Conservation (phyloP, 2,113 vertebrate species). For the Ptilorrhoa leucosticta region DNA sequence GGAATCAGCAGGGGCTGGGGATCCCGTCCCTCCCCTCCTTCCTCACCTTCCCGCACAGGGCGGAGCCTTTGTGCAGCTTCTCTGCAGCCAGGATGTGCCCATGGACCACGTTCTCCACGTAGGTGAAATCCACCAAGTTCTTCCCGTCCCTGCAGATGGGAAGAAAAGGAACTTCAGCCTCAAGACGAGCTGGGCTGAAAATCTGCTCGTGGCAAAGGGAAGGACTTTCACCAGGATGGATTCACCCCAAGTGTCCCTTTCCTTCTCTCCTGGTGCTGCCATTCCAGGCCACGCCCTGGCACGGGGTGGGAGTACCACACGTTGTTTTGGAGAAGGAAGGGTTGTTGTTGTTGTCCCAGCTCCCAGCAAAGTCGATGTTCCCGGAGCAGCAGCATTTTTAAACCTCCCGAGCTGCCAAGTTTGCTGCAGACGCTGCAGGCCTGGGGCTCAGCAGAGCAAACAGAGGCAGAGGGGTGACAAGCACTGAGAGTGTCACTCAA, state of each 20-base stretch:
- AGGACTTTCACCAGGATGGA: not conserved
- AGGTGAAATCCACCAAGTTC: conserved; percentile 96
- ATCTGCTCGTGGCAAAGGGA: not conserved
- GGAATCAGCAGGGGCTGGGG: too few species aligned
- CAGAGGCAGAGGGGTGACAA: not conserved
- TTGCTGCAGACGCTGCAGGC: not conserved
- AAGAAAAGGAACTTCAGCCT: not conserved
- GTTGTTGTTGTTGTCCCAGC: not conserved
- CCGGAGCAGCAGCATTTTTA: not conserved
- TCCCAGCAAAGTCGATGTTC: not conserved
- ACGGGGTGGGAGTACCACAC: fast-evolving
- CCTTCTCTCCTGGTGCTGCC: not conserved
- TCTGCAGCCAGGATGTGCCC: conserved; percentile 95
- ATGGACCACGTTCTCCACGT: conserved; percentile 95
- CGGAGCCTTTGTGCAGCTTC: conserved; percentile 73
- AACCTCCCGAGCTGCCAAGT: not conserved
- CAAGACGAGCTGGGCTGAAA: not conserved
- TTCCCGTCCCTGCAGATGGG: conserved; percentile 86
- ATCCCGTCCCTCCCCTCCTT: not conserved
- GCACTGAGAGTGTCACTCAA: not conserved
- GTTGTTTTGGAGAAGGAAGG: not conserved
- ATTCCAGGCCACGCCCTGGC: not conserved
- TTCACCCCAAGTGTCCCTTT: not conserved
- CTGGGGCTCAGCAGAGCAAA: not conserved
- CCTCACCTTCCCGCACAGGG: conserved; percentile 87